These are phyloP conservation scores for Dryococelus australis DNA, from an alignment of 2,888 invertebrate species.

Conservation along the genomic window DNA sequence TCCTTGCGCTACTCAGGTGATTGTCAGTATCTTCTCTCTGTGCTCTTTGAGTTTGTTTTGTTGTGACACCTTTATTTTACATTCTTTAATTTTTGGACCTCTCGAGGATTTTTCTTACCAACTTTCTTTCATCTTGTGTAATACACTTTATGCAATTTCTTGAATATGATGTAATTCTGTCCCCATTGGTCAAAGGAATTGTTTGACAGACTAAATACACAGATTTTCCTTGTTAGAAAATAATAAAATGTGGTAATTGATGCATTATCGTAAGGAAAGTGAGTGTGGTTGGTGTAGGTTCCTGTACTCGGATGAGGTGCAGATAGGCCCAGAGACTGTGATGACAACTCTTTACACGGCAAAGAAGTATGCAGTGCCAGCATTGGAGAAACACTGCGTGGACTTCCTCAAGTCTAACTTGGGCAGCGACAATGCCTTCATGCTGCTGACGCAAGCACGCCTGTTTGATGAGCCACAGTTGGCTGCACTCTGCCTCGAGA, in stretches of 20 bases:
- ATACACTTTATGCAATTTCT: too few relatives aligned
- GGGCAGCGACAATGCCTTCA: conserved; percentile 83
- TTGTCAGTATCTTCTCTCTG: neutral
- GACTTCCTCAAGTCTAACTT: conserved; percentile 78
- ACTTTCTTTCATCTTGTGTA: too few relatives aligned
- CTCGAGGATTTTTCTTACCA: too few relatives aligned
- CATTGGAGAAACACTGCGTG: conserved; percentile 82
- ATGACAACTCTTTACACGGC: conserved; percentile 88
- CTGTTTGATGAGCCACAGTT: conserved; percentile 84
- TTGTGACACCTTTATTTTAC: too few relatives aligned
- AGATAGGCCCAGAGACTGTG: conserved; percentile 84
- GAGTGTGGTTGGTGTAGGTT: conserved; percentile 56
- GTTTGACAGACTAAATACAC: too few relatives aligned
- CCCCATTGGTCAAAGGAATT: too few relatives aligned
- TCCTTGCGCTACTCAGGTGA: conserved; percentile 72
- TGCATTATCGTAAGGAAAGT: neutral
- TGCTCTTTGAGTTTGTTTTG: too few relatives aligned
- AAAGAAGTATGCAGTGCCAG: conserved; percentile 86
- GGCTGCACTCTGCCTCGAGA: conserved; percentile 81
- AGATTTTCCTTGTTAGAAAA: too few relatives aligned
- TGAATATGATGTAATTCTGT: too few relatives aligned
- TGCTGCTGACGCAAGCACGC: conserved; percentile 78
- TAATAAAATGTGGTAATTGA: too few relatives aligned
- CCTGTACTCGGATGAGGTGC: conserved; percentile 82
- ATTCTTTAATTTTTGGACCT: too few relatives aligned